A percentile compares a stretch with the other conserved stretches of the same genome.
These are phyloP conservation scores for Corydoras sp. DNA, from an alignment of 2,113 vertebrate genomes.

Conservation along the genomic window DNA sequence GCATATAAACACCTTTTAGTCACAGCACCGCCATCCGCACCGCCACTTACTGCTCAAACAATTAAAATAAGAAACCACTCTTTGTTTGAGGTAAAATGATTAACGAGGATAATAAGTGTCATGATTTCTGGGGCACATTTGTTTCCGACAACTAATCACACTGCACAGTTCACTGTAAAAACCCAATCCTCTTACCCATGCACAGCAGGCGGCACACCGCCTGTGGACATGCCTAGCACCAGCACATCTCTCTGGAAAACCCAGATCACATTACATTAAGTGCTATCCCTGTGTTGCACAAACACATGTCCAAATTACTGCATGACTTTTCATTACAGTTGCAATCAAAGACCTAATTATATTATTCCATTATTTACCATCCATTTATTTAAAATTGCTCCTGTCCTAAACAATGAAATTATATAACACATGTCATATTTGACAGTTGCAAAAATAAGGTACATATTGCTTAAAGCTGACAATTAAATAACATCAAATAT, in stretches of 20 bases:
- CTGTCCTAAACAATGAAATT: too few species aligned
- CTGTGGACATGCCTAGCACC: not conserved
- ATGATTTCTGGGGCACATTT: constrained; percentile 80
- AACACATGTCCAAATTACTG: not conserved
- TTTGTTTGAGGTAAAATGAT: constrained; percentile 85
- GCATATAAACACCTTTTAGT: not conserved
- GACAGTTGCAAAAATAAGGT: too few species aligned
- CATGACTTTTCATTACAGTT: too few species aligned
- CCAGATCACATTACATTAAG: not conserved
- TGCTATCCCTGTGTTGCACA: not conserved
- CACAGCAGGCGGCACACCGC: constrained; percentile 54
- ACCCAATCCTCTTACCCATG: constrained; percentile 83
- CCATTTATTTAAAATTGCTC: too few species aligned
- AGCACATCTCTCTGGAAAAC: not conserved
- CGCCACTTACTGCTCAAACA: not conserved
- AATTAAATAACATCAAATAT: too few species aligned
- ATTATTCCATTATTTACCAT: too few species aligned
- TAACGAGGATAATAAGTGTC: constrained; percentile 87
- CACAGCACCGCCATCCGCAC: not conserved
- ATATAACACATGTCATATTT: too few species aligned
- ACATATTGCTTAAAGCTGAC: too few species aligned
- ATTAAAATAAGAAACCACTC: constrained; percentile 64
- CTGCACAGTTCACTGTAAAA: constrained; percentile 83
- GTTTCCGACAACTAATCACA: constrained; percentile 85
- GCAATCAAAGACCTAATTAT: too few species aligned